phyloP scores from a whole-genome alignment of 2,888 invertebrate genomes.

The Pocota personata region DNA sequence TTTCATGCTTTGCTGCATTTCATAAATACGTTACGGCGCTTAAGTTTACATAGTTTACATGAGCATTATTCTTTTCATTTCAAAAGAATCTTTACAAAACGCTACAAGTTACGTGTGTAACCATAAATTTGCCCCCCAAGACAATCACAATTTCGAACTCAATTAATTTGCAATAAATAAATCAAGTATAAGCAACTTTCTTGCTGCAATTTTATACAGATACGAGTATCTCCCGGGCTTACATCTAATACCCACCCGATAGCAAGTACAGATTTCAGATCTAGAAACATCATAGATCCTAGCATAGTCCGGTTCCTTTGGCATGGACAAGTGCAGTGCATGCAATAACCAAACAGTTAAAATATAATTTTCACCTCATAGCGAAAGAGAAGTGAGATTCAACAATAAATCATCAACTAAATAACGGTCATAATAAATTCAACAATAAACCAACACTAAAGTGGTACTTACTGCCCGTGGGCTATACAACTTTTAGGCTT shows the following conservation, averaged over 20 bases:
- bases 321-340: conserved; percentile 22
- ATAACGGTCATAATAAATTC: conserved; percentile 72
- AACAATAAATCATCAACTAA: conserved; percentile 71
- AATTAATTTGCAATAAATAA: conserved; percentile 63
- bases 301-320: background rate
- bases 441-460: conserved; percentile 73
- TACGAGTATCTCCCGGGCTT: background rate
- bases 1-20: conserved; percentile 44
- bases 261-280: background rate
- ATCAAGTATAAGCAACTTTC: background rate
- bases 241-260: background rate
- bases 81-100: background rate
- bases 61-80: conserved; percentile 38
- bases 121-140: conserved; percentile 30
- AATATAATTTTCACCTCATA: conserved; percentile 70
- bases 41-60: conserved; percentile 35
- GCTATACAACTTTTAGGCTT: conserved; percentile 52
- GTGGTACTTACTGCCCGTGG: conserved; percentile 68
- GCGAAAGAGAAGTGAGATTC: conserved; percentile 26
- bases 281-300: background rate
- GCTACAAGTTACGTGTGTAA: background rate
- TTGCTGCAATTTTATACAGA: background rate
- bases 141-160: conserved; percentile 40
- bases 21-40: conserved; percentile 10
- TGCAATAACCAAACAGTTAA: conserved; percentile 46